A percentile compares a stretch with the other conserved stretches of the same genome.
Evolutionary conservation across 2,797 vertebrate genomes (phyloP).

Genomic region (Argyrosomus regius): DNA sequence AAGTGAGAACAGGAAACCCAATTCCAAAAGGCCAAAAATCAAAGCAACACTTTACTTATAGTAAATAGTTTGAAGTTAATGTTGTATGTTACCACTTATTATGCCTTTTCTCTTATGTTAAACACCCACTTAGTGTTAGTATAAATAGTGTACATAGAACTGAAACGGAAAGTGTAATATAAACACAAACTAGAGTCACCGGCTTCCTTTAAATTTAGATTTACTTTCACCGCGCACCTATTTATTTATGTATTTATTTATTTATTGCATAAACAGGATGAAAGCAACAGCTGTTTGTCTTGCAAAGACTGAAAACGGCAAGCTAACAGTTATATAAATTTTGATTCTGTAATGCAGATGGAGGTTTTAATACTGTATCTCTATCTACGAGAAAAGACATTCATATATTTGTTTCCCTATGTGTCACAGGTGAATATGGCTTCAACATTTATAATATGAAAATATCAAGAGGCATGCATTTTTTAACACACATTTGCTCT

Average conservation of each 20-base stretch:
- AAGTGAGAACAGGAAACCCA: background rate
- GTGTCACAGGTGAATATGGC: constrained; percentile 55
- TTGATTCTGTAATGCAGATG: constrained; percentile 16
- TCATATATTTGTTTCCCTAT: constrained; percentile 28
- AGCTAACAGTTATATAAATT: background rate
- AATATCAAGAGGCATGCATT: constrained; percentile 72
- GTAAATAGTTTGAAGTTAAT: background rate
- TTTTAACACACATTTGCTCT: constrained; percentile 70
- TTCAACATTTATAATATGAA: constrained; percentile 64
- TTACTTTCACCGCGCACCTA: background rate
- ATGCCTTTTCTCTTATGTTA: background rate
- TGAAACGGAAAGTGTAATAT: too few relatives aligned
- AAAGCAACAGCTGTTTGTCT: background rate
- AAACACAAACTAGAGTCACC: background rate
- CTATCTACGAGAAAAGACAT: constrained; percentile 7
- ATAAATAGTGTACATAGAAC: background rate
- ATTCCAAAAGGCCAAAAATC: background rate
- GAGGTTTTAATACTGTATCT: constrained; percentile 10
- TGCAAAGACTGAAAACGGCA: background rate
- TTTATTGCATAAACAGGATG: background rate
- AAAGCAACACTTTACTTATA: background rate
- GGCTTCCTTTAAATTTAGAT: background rate
- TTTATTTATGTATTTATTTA: background rate
- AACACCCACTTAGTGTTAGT: background rate
- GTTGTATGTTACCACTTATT: background rate